Percentiles rank a stretch among this genome's conserved stretches.
Evolutionary conservation across 1,140 invertebrate genomes (phyloP).

Genomic region (Psilanteris sp.): DNA sequence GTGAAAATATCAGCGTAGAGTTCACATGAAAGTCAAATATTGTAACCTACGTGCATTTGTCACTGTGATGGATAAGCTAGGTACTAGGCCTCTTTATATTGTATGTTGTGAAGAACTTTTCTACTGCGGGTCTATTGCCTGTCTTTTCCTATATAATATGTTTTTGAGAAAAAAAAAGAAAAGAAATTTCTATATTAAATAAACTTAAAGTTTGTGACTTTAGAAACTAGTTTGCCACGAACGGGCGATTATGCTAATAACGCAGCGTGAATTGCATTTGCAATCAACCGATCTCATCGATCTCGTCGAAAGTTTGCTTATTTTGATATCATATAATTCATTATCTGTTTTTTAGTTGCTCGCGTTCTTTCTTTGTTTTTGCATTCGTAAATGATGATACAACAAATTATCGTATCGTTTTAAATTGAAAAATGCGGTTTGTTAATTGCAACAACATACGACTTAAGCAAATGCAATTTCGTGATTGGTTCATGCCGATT

Average conservation of each 20-base stretch:
- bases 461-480: slow-evolving; percentile 41
- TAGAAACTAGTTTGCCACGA: slow-evolving; percentile 25
- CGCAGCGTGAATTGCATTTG: slow-evolving; percentile 61
- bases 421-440: background rate
- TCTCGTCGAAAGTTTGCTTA: slow-evolving; percentile 3
- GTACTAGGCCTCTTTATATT: slow-evolving; percentile 35
- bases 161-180: slow-evolving; percentile 11
- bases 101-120: background rate
- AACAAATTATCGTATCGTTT: background rate
- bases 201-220: background rate
- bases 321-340: background rate
- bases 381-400: background rate
- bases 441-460: slow-evolving; percentile 4
- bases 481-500: slow-evolving; percentile 17
- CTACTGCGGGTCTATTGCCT: slow-evolving; percentile 37
- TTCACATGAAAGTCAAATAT: slow-evolving; percentile 46
- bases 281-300: slow-evolving; percentile 67
- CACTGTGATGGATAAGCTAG: slow-evolving; percentile 53
- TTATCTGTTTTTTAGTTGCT: background rate
- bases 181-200: slow-evolving; percentile 7
- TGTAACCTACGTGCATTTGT: slow-evolving; percentile 57
- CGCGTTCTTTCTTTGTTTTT: background rate
- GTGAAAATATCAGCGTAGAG: slow-evolving; percentile 20
- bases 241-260: slow-evolving; percentile 38
- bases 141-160: slow-evolving; percentile 29